Conservation (phyloP, 2,888 invertebrate species). For the Clitarchus hookeri region DNA sequence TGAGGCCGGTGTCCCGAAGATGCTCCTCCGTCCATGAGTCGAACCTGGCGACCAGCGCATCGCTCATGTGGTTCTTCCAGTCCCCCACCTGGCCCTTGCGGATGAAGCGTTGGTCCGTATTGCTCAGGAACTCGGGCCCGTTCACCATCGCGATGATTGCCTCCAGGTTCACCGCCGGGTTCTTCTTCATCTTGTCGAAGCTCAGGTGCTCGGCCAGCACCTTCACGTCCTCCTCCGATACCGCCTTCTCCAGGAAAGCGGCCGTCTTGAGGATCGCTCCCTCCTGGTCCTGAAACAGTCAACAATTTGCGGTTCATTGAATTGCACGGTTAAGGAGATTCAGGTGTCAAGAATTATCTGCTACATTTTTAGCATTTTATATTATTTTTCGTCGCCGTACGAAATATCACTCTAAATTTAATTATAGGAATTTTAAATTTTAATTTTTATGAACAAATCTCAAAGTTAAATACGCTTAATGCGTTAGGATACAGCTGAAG, state of each 20-base stretch:
- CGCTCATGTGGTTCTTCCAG: conserved; percentile 78
- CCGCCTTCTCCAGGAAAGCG: conserved; percentile 67
- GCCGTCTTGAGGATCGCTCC: conserved; percentile 71
- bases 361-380: too few species aligned
- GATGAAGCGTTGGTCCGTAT: conserved; percentile 66
- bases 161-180: conserved; percentile 77
- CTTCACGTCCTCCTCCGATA: conserved; percentile 69
- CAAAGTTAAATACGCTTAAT: too few species aligned
- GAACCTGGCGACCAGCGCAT: conserved; percentile 70
- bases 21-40: conserved; percentile 71
- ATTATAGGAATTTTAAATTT: too few species aligned
- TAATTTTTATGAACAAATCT: too few species aligned
- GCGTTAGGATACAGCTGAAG: too few species aligned
- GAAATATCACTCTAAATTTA: not conserved
- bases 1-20: conserved; percentile 64
- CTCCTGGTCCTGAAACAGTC: conserved; percentile 62
- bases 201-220: conserved; percentile 74
- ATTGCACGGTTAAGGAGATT: too few species aligned
- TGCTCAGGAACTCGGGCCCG: conserved; percentile 56
- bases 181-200: conserved; percentile 81
- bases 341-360: too few species aligned
- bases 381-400: too few species aligned
- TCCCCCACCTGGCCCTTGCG: conserved; percentile 80
- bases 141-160: conserved; percentile 62
- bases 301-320: too few species aligned